Evolutionary conservation across 1,140 invertebrate species (phyloP).

Genomic region (Drosophila erecta): DNA sequence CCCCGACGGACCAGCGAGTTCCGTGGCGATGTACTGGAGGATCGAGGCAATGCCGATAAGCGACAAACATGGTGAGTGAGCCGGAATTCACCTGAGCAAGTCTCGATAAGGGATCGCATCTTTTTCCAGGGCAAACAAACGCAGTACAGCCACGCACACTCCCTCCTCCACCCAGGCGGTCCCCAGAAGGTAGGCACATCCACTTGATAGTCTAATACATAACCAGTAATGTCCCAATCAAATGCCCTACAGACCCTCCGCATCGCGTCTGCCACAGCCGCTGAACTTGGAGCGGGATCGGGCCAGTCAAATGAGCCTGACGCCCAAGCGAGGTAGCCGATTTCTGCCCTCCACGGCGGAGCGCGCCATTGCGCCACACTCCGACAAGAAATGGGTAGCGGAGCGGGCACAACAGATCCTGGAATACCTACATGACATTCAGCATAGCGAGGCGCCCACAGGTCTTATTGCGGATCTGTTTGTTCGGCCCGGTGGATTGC

Average conservation of each 20-base stretch:
- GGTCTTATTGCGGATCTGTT: conserved; percentile 57
- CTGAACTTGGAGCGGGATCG: conserved; percentile 35
- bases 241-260: conserved; percentile 9
- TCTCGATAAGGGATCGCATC: not conserved
- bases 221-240: not conserved
- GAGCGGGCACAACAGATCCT: conserved; percentile 65
- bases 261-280: conserved; percentile 22
- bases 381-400: conserved; percentile 79
- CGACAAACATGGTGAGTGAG: conserved; percentile 55
- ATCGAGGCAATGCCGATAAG: conserved; percentile 22
- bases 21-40: conserved; percentile 51
- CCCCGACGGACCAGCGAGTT: conserved; percentile 73
- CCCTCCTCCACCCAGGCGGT: conserved; percentile 1
- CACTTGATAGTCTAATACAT: too few species aligned
- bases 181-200: not conserved
- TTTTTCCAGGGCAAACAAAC: not conserved
- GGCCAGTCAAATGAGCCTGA: conserved; percentile 21
- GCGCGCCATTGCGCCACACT: conserved; percentile 47
- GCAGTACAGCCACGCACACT: conserved; percentile 12
- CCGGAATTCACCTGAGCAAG: not conserved
- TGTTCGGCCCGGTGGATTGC: conserved; percentile 47
- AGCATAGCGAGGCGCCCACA: not conserved
- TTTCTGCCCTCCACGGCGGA: conserved; percentile 50
- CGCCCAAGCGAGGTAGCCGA: conserved; percentile 23
- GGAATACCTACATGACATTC: conserved; percentile 57